Conservation (phyloP, 2,797 vertebrate genomes). For the Mormyrus proboscirostris region DNA sequence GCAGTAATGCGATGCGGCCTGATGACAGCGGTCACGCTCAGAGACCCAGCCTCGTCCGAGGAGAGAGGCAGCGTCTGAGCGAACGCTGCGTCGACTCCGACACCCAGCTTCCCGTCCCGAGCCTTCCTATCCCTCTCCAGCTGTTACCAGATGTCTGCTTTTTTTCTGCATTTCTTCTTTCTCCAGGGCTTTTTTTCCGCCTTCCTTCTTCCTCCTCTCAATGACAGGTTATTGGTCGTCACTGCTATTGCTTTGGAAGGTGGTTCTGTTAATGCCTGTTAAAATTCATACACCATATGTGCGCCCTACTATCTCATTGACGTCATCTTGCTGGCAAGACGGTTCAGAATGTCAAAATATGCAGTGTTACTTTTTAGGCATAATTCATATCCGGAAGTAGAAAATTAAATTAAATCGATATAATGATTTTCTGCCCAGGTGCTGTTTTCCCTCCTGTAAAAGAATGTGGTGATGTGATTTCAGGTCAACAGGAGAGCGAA, state of each 20-base stretch:
- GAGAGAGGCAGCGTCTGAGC: constrained; percentile 18
- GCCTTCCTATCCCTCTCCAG: constrained; percentile 27
- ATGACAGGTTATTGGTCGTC: constrained; percentile 13
- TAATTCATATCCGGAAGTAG: constrained; percentile 7
- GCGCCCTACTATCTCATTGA: neutral
- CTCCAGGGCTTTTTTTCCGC: constrained; percentile 8
- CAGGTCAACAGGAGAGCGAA: constrained; percentile 26
- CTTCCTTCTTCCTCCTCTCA: neutral
- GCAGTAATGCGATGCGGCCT: constrained; percentile 34
- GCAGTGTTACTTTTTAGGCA: neutral
- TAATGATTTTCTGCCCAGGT: neutral
- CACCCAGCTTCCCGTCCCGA: constrained; percentile 23
- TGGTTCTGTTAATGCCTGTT: neutral
- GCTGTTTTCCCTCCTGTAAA: neutral
- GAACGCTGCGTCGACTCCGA: constrained; percentile 19
- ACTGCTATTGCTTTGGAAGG: neutral
- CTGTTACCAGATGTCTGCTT: constrained; percentile 49
- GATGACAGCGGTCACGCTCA: constrained; percentile 26
- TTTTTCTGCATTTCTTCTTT: constrained; percentile 22
- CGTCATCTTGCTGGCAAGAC: neutral
- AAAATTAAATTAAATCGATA: neutral
- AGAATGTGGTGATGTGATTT: constrained; percentile 20
- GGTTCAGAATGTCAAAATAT: neutral
- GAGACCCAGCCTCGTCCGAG: constrained; percentile 24
- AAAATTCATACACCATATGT: neutral